A percentile compares a stretch with the other conserved stretches of the same genome.
Conservation (phyloP, 2,797 vertebrate genomes). For the Sorex maritimensis region DNA sequence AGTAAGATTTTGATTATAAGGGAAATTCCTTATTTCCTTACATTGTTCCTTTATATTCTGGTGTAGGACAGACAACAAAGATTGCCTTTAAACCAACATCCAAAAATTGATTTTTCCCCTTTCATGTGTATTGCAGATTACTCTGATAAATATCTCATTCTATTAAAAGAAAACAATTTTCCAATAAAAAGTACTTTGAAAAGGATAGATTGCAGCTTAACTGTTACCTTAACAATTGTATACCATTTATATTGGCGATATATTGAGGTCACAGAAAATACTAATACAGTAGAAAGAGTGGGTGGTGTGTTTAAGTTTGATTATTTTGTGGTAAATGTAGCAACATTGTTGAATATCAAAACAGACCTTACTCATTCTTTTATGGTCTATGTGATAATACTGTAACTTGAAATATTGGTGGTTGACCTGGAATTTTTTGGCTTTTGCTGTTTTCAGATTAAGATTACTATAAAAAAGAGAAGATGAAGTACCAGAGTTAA, state of each 20-base stretch:
- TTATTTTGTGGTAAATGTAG: neutral
- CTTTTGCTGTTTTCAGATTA: constrained; percentile 11
- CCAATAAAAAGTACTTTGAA: constrained; percentile 47
- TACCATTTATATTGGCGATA: constrained; percentile 8
- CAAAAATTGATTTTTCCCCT: neutral
- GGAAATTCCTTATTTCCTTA: neutral
- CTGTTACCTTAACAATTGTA: neutral
- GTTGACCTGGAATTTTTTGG: neutral
- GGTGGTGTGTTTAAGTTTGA: neutral
- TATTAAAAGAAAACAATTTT: constrained; percentile 62
- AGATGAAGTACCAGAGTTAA: neutral
- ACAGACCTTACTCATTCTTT: neutral
- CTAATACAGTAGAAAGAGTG: neutral
- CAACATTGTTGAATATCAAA: neutral
- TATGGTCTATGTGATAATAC: neutral
- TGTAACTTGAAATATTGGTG: constrained; percentile 31
- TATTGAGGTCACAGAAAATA: constrained; percentile 31
- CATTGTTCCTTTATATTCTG: constrained; percentile 12
- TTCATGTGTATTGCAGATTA: constrained; percentile 5
- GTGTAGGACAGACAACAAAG: constrained; percentile 11
- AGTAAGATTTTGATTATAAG: neutral
- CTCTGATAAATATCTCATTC: constrained; percentile 6
- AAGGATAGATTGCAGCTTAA: neutral
- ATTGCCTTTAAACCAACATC: neutral
- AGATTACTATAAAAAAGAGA: neutral